Percentiles rank a stretch among this genome's conserved stretches.
phyloP scores from a whole-genome alignment of 2,113 vertebrate species.

The Acanthochromis polyacanthus region DNA sequence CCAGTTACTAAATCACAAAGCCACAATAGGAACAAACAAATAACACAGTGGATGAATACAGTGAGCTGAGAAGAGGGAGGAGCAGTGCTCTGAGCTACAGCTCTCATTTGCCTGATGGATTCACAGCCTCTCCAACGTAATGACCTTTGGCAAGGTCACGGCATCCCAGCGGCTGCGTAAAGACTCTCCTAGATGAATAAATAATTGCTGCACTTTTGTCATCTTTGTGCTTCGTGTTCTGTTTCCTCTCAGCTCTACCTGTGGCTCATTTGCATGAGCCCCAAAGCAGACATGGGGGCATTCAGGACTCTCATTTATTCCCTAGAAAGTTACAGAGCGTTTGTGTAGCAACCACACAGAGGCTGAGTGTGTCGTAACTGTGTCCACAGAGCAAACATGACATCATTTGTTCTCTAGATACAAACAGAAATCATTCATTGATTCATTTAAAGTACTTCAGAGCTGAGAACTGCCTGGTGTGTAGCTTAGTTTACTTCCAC shows the following conservation, averaged over 20 bases:
- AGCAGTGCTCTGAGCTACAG: constrained; percentile 13
- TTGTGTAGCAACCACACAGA: constrained; percentile 29
- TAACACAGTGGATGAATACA: not conserved
- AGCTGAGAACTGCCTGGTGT: not conserved
- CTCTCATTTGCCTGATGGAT: constrained; percentile 49
- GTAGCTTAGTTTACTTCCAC: not conserved
- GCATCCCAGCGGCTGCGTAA: constrained; percentile 40
- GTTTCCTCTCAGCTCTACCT: constrained; percentile 50
- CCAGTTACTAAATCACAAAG: not conserved
- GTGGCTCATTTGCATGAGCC: constrained; percentile 40
- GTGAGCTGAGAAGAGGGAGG: constrained; percentile 8
- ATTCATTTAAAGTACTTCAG: not conserved
- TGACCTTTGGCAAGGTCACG: constrained; percentile 78
- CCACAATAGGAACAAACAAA: not conserved
- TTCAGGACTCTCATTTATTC: constrained; percentile 25
- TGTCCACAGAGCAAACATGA: constrained; percentile 18
- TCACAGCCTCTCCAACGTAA: constrained; percentile 25
- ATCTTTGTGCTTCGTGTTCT: constrained; percentile 7
- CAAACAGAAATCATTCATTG: not conserved
- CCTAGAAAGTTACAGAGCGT: constrained; percentile 37
- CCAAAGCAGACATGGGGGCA: constrained; percentile 16
- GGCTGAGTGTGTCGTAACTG: constrained; percentile 13
- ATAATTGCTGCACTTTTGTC: constrained; percentile 25
- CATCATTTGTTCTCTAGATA: constrained; percentile 9
- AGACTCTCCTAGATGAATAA: constrained; percentile 27